Conservation (phyloP, 2,797 vertebrate species). For the Oophaga sylvatica region DNA sequence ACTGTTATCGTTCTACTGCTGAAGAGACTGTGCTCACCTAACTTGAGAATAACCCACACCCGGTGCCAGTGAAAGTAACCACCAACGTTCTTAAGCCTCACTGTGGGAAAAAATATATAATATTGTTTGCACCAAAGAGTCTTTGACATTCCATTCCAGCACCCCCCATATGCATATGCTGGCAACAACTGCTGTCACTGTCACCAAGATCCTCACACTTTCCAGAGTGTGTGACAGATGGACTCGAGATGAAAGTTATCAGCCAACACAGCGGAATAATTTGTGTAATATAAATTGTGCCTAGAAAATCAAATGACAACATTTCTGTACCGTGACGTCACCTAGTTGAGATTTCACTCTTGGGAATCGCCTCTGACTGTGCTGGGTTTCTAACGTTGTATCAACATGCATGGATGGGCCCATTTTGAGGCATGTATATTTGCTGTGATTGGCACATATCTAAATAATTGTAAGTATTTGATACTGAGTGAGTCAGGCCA, state of each 20-base stretch:
- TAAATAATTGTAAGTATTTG: conserved; percentile 27
- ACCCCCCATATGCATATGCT: background rate
- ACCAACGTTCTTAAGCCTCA: too few species aligned
- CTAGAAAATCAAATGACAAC: background rate
- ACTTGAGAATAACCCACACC: too few species aligned
- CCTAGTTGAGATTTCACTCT: background rate
- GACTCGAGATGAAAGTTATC: background rate
- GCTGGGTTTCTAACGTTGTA: background rate
- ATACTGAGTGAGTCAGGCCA: conserved; percentile 47
- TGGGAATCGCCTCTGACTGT: background rate
- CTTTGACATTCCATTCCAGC: too few species aligned
- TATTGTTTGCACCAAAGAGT: too few species aligned
- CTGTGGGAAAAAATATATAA: too few species aligned
- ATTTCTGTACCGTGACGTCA: background rate
- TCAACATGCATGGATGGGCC: background rate
- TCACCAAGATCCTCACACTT: background rate
- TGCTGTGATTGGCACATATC: conserved; percentile 26
- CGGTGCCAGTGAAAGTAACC: too few species aligned
- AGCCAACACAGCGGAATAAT: background rate
- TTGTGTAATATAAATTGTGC: background rate
- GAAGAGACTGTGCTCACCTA: too few species aligned
- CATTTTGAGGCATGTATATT: background rate
- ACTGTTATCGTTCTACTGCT: too few species aligned
- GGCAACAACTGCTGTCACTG: background rate
- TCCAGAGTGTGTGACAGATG: background rate